Percentiles rank a stretch among this genome's conserved stretches.
Conservation (phyloP, 2,888 invertebrate species). For the Heteromyza rotundicornis region DNA sequence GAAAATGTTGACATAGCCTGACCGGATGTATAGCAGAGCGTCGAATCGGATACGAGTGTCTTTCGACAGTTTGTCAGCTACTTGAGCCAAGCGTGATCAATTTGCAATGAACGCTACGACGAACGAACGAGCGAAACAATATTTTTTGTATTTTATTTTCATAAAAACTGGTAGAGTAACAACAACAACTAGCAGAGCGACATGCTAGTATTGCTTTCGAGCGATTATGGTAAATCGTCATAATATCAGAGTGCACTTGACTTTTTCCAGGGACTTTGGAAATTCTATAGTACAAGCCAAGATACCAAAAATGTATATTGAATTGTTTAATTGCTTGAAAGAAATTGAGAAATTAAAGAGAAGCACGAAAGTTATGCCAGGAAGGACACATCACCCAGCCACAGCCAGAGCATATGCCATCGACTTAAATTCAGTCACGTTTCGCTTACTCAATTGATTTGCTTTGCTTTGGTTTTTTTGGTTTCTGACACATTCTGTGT, state of each 20-base stretch:
- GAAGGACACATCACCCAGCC: not conserved
- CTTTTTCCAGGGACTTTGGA: too few relatives aligned
- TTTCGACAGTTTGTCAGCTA: conserved; percentile 2
- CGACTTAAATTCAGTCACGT: conserved; percentile 5
- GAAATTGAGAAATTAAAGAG: too few relatives aligned
- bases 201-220: not conserved
- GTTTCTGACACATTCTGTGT: too few relatives aligned
- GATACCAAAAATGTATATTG: too few relatives aligned
- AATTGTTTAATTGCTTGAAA: too few relatives aligned
- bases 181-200: too few relatives aligned
- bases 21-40: conserved; percentile 25
- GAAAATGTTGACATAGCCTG: conserved; percentile 30
- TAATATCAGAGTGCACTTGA: too few relatives aligned
- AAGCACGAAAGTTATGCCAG: too few relatives aligned
- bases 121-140: not conserved
- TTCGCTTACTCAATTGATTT: conserved; percentile 3
- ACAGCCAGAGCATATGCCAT: not conserved
- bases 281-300: too few relatives aligned
- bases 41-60: not conserved
- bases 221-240: too few relatives aligned
- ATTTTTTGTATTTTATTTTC: not conserved
- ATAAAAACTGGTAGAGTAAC: too few relatives aligned
- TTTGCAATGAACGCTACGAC: not conserved
- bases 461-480: not conserved
- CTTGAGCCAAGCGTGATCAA: conserved; percentile 6